These are phyloP conservation scores for Drosophila fungiperda DNA, from an alignment of 2,888 invertebrate species.

Conservation along the genomic window DNA sequence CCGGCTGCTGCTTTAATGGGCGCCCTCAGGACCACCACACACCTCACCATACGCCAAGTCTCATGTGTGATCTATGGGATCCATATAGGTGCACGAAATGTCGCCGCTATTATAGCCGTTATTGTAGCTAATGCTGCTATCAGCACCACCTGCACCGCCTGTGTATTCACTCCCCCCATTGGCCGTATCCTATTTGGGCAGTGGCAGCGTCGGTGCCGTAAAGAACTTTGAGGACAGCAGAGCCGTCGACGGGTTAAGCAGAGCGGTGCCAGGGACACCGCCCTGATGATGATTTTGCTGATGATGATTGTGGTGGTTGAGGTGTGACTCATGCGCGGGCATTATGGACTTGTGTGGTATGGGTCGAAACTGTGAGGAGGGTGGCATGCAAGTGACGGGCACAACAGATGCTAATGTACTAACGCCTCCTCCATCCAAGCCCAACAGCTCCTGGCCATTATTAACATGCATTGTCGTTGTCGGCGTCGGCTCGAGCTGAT, in stretches of 20 bases:
- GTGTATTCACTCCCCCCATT: conserved; percentile 79
- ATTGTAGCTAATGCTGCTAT: conserved; percentile 60
- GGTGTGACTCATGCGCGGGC: conserved; percentile 76
- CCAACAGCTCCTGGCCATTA: conserved; percentile 73
- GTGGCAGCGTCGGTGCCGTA: conserved; percentile 84
- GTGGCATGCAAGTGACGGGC: conserved; percentile 84
- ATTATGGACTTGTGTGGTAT: conserved; percentile 85
- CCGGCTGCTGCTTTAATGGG: conserved; percentile 51
- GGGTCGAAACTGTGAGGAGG: conserved; percentile 85
- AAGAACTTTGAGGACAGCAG: conserved; percentile 85
- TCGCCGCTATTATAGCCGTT: conserved; percentile 79
- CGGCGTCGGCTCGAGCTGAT: conserved; percentile 66
- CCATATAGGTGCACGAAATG: conserved; percentile 83
- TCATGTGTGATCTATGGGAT: conserved; percentile 83
- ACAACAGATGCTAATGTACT: conserved; percentile 83
- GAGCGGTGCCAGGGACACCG: conserved; percentile 55
- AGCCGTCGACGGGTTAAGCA: conserved; percentile 84
- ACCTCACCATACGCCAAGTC: conserved; percentile 79
- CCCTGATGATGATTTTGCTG: conserved; percentile 43
- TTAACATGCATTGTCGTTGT: conserved; percentile 50
- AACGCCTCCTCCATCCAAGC: conserved; percentile 75
- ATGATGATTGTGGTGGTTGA: conserved; percentile 45
- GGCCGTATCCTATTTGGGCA: conserved; percentile 85
- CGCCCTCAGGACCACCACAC: conserved; percentile 76
- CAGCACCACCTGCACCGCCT: conserved; percentile 45